A percentile compares a stretch with the other conserved stretches of the same genome.
These are phyloP conservation scores for Poicephalus meyeri DNA, from an alignment of 2,113 vertebrate genomes.

Conservation along the genomic window DNA sequence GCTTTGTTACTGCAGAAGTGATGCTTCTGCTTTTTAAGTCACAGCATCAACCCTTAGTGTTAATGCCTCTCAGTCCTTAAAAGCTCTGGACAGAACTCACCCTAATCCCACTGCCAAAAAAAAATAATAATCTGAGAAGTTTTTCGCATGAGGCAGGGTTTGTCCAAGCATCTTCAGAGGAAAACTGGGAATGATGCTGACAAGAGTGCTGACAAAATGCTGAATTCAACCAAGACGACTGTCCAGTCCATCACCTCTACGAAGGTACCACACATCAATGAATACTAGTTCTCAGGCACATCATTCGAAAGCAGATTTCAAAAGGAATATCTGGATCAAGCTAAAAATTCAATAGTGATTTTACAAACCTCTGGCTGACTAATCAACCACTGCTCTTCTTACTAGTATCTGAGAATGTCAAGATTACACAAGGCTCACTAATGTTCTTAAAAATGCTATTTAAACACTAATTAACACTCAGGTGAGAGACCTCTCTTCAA, in stretches of 20 bases:
- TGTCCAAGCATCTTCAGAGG: background rate
- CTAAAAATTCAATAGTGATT: background rate
- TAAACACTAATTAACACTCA: background rate
- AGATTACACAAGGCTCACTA: background rate
- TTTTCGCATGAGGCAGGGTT: background rate
- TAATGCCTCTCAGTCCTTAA: background rate
- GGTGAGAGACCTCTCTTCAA: background rate
- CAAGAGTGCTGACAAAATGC: background rate
- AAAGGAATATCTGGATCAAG: background rate
- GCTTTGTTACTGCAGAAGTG: background rate
- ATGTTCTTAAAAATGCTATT: background rate
- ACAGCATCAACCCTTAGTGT: background rate
- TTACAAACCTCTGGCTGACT: background rate
- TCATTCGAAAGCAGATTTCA: background rate
- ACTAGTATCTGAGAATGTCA: background rate
- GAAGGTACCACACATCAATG: background rate
- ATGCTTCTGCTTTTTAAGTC: background rate
- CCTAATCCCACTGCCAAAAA: background rate
- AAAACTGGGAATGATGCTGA: background rate
- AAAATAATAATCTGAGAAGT: accelerated
- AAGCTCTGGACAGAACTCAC: background rate
- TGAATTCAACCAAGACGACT: background rate
- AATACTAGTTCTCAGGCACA: background rate
- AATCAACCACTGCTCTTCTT: background rate
- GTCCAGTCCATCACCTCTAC: background rate